phyloP scores from a whole-genome alignment of 1,140 invertebrate species.

The Atta texana region DNA sequence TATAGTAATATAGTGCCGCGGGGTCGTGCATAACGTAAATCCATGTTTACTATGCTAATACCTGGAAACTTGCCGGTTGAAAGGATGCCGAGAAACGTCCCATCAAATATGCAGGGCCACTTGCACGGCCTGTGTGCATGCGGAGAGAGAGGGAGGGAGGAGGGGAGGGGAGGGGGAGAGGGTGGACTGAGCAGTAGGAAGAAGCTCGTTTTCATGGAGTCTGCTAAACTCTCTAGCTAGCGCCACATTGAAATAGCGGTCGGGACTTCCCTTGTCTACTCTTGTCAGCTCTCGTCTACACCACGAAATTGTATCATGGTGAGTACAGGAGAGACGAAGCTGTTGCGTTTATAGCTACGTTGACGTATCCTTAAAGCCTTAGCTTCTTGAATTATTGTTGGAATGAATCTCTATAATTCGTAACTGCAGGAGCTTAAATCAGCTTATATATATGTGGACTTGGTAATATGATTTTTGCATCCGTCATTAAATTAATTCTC shows the following conservation, averaged over 20 bases:
- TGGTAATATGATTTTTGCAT: background rate
- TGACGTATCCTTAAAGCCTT: slow-evolving; percentile 49
- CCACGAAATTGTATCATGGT: slow-evolving; percentile 17
- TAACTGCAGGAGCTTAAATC: background rate
- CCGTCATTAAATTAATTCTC: slow-evolving; percentile 1
- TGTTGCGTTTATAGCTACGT: slow-evolving; percentile 42
- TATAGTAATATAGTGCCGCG: slow-evolving; percentile 64
- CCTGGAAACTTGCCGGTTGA: slow-evolving; percentile 81
- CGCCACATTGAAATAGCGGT: slow-evolving; percentile 54
- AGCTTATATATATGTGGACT: background rate
- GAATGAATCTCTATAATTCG: background rate
- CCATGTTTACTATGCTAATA: slow-evolving; percentile 84
- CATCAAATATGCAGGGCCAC: slow-evolving; percentile 83
- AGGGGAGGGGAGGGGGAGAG: background rate
- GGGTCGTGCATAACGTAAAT: slow-evolving; percentile 80
- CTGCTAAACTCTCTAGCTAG: slow-evolving; percentile 46
- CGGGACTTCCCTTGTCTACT: slow-evolving; percentile 36
- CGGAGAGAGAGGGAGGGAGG: background rate
- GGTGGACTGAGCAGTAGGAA: slow-evolving; percentile 37
- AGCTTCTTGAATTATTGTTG: slow-evolving; percentile 45
- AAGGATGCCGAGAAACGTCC: slow-evolving; percentile 81
- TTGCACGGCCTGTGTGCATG: slow-evolving; percentile 67
- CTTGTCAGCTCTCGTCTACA: slow-evolving; percentile 51
- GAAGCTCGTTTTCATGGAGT: slow-evolving; percentile 68
- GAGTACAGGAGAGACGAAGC: slow-evolving; percentile 6